A percentile compares a stretch with the other conserved stretches of the same genome.
Evolutionary conservation across 2,113 vertebrate species (phyloP).

Genomic region (Nothocercus nigrocapillus): DNA sequence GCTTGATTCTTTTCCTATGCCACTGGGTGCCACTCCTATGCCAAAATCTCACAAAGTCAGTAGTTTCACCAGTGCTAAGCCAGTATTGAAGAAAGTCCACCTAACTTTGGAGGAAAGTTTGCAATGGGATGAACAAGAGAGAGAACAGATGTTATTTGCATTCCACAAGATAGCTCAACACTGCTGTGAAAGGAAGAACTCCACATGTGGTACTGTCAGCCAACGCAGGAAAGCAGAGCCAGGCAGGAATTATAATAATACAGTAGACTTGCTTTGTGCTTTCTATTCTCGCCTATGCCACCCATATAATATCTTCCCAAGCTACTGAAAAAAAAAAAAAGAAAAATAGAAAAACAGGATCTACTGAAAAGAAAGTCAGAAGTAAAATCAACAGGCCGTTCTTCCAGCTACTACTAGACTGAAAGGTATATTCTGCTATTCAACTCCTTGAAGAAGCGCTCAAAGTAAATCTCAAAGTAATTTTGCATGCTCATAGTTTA

Average conservation of each 20-base stretch:
- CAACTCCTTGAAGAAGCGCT: not conserved
- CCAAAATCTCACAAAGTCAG: not conserved
- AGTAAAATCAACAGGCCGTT: not conserved
- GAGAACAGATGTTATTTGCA: not conserved
- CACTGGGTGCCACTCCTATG: not conserved
- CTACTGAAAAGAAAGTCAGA: not conserved
- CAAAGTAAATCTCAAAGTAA: not conserved
- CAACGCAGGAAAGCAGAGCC: not conserved
- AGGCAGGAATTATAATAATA: not conserved
- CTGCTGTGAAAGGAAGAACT: not conserved
- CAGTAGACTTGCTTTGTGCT: not conserved
- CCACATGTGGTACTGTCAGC: not conserved
- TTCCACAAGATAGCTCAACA: not conserved
- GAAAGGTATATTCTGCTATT: not conserved
- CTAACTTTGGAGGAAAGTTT: not conserved
- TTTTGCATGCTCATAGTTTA: not conserved
- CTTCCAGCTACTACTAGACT: not conserved
- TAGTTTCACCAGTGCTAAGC: not conserved
- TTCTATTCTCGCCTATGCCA: not conserved
- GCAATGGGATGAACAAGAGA: not conserved
- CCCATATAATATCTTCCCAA: not conserved
- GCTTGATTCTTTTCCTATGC: not conserved
- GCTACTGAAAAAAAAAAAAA: not conserved
- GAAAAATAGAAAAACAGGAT: not conserved
- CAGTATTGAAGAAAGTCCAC: not conserved